A percentile compares a stretch with the other conserved stretches of the same genome.
Evolutionary conservation across 1,140 invertebrate genomes (phyloP).

Genomic region (Cyclina sinensis): DNA sequence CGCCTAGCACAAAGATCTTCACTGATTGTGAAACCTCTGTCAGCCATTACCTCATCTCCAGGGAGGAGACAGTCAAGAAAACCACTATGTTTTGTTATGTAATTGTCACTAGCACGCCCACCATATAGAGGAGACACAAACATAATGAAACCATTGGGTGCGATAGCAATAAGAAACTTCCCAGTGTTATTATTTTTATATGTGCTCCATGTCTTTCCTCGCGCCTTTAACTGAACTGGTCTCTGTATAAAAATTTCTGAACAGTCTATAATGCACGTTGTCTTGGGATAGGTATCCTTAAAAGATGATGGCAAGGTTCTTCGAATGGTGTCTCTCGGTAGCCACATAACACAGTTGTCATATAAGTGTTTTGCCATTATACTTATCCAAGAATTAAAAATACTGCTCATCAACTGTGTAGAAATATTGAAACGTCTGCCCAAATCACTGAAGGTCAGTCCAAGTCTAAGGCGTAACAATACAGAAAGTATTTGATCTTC

Average conservation of each 20-base stretch:
- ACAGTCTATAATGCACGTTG: slow-evolving; percentile 71
- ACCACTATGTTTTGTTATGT: slow-evolving; percentile 76
- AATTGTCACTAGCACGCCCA: slow-evolving; percentile 76
- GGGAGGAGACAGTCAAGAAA: slow-evolving; percentile 73
- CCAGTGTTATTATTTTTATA: slow-evolving; percentile 74
- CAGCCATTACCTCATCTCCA: slow-evolving; percentile 74
- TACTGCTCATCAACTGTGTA: neutral
- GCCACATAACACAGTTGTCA: slow-evolving; percentile 50
- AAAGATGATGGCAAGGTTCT: slow-evolving; percentile 53
- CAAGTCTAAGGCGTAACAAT: slow-evolving; percentile 14
- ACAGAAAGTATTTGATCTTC: slow-evolving; percentile 2
- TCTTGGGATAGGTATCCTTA: slow-evolving; percentile 44
- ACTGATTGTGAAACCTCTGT: too few relatives aligned
- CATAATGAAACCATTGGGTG: slow-evolving; percentile 77
- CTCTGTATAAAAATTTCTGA: slow-evolving; percentile 71
- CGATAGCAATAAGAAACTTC: slow-evolving; percentile 80
- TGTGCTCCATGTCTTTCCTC: slow-evolving; percentile 57
- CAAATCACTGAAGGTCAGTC: neutral
- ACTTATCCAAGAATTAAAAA: slow-evolving; percentile 26
- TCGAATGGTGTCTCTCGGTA: slow-evolving; percentile 63
- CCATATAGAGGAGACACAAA: too few relatives aligned
- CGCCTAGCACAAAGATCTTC: neutral
- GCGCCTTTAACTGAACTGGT: slow-evolving; percentile 43
- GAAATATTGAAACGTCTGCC: slow-evolving; percentile 14
- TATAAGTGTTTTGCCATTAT: neutral